A percentile compares a stretch with the other conserved stretches of the same genome.
Evolutionary conservation across 1,140 invertebrate genomes (phyloP).

Genomic region (Zaprionus lachaisei): DNA sequence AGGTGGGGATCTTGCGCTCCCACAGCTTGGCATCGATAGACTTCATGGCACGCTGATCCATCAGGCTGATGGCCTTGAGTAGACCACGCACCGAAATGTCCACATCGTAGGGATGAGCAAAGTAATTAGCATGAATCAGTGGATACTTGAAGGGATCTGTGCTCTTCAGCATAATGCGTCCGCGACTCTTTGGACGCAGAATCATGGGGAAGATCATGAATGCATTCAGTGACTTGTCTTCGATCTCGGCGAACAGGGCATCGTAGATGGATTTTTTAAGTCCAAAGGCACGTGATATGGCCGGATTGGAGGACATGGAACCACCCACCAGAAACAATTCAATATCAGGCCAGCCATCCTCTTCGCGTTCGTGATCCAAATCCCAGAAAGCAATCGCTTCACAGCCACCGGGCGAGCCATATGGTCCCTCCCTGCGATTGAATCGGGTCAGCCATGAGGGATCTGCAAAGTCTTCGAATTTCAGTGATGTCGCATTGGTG

Average conservation of each 20-base stretch:
- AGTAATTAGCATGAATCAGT: slow-evolving; percentile 93
- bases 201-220: slow-evolving; percentile 90
- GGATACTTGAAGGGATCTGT: slow-evolving; percentile 91
- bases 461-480: slow-evolving; percentile 79
- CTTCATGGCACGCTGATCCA: slow-evolving; percentile 87
- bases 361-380: slow-evolving; percentile 87
- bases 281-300: slow-evolving; percentile 86
- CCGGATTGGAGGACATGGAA: slow-evolving; percentile 85
- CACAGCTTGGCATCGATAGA: slow-evolving; percentile 87
- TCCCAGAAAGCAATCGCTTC: slow-evolving; percentile 92
- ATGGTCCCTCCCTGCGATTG: slow-evolving; percentile 87
- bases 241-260: slow-evolving; percentile 85
- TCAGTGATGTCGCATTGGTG: slow-evolving; percentile 85
- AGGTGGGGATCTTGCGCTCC: slow-evolving; percentile 87
- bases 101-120: slow-evolving; percentile 87
- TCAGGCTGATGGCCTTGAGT: slow-evolving; percentile 86
- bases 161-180: slow-evolving; percentile 88
- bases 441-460: slow-evolving; percentile 70
- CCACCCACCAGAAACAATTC: slow-evolving; percentile 89
- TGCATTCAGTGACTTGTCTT: slow-evolving; percentile 84
- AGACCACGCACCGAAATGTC: slow-evolving; percentile 88
- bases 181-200: slow-evolving; percentile 90
- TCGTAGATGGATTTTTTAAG: slow-evolving; percentile 86
- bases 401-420: slow-evolving; percentile 91
- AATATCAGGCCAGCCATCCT: slow-evolving; percentile 89